A percentile compares a stretch with the other conserved stretches of the same genome.
Conservation (phyloP, 2,113 vertebrate genomes). For the Mesembrinibis cayennensis region DNA sequence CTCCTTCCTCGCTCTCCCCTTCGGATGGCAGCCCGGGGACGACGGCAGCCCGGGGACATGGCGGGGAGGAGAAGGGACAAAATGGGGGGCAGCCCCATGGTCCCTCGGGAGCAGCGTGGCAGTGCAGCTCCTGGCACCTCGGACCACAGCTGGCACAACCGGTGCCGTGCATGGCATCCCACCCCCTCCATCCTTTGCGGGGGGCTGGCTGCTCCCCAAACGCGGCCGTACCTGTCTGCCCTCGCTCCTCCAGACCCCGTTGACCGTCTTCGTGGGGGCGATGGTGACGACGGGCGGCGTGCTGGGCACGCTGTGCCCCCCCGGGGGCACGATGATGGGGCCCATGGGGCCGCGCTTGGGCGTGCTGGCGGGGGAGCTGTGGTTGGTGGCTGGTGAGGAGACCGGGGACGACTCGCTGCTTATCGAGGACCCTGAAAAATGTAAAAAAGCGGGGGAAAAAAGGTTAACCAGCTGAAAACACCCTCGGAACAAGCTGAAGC, state of each 20-base stretch:
- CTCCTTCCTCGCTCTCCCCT: not conserved
- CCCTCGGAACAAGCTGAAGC: not conserved
- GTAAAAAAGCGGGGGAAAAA: not conserved
- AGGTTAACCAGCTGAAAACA: fast-evolving
- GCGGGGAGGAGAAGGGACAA: not conserved
- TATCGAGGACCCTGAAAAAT: constrained; percentile 87
- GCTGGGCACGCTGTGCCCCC: constrained; percentile 93
- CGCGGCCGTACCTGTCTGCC: constrained; percentile 83
- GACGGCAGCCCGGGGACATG: not conserved
- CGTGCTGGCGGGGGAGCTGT: constrained; percentile 96
- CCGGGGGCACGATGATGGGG: constrained; percentile 89
- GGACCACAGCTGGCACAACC: not conserved
- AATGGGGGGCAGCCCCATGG: not conserved
- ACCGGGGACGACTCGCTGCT: constrained; percentile 97
- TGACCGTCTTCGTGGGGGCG: constrained; percentile 96
- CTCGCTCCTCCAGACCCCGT: constrained; percentile 95
- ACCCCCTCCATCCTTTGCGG: not conserved
- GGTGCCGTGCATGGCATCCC: fast-evolving
- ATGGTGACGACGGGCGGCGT: constrained; percentile 98
- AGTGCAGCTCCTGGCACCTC: not conserved
- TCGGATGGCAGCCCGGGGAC: not conserved
- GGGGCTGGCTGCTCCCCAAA: fast-evolving
- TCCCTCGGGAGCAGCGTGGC: not conserved
- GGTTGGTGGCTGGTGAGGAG: constrained; percentile 96
- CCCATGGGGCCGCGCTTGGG: constrained; percentile 96